A percentile compares a stretch with the other conserved stretches of the same genome.
phyloP scores from a whole-genome alignment of 2,888 invertebrate species.

The Agrochola circellaris region DNA sequence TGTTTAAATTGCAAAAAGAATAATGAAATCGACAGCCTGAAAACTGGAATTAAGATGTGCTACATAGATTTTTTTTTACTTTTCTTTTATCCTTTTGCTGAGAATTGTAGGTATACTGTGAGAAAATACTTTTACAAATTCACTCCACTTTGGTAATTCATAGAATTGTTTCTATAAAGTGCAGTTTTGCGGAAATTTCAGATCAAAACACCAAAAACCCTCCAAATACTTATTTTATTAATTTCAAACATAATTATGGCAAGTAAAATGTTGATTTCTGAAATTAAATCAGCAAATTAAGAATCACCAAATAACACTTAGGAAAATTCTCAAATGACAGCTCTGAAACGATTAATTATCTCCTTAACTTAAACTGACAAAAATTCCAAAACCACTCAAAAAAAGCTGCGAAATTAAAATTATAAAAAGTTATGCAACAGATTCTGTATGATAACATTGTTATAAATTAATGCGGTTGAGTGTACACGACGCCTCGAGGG shows the following conservation, averaged over 20 bases:
- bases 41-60: background rate
- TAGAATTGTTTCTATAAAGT: background rate
- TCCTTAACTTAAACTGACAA: background rate
- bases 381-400: background rate
- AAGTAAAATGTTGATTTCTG: background rate
- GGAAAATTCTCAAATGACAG: background rate
- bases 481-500: constrained; percentile 75
- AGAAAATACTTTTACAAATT: background rate
- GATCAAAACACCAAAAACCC: background rate
- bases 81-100: background rate
- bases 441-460: constrained; percentile 56
- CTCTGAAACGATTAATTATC: background rate
- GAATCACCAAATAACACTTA: background rate
- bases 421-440: constrained; percentile 32
- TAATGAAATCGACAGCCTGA: too few relatives aligned
- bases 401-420: constrained; percentile 4
- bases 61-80: background rate
- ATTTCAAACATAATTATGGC: background rate
- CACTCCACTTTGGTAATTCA: background rate
- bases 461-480: constrained; percentile 70
- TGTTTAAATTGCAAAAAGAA: background rate
- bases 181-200: background rate
- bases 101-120: background rate
- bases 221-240: too few relatives aligned
- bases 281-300: background rate